Evolutionary conservation across 1,140 invertebrate species (phyloP).

Genomic region (Odontomachus brunneus): DNA sequence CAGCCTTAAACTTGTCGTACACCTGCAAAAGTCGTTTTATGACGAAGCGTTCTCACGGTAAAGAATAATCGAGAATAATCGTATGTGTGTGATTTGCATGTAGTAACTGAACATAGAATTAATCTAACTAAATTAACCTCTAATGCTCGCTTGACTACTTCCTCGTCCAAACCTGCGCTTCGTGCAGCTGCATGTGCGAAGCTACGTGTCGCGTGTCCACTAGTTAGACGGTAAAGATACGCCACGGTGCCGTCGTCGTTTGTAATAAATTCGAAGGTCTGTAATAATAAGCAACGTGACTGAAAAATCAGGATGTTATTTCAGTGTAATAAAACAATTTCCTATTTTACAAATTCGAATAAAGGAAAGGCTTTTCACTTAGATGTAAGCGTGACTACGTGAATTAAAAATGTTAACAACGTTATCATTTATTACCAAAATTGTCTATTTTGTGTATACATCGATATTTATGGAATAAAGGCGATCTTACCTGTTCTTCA

Average conservation of each 20-base stretch:
- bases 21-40: constrained; percentile 48
- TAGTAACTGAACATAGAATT: too few species aligned
- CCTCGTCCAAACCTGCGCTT: constrained; percentile 63
- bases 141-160: constrained; percentile 63
- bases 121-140: constrained; percentile 56
- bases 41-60: neutral
- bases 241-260: constrained; percentile 66
- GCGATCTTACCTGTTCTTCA: constrained; percentile 86
- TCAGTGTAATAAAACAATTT: too few species aligned
- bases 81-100: neutral
- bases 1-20: constrained; percentile 58
- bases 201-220: constrained; percentile 67
- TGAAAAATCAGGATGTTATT: too few species aligned
- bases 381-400: too few species aligned
- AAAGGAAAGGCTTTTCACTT: too few species aligned
- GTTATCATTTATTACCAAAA: too few species aligned
- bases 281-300: neutral
- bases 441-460: too few species aligned
- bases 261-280: constrained; percentile 75
- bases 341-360: too few species aligned
- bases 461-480: too few species aligned
- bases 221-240: constrained; percentile 71
- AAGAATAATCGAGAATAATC: neutral
- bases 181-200: constrained; percentile 75
- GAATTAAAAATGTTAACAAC: too few species aligned